These are phyloP conservation scores for Matsumyia berberina DNA, from an alignment of 2,888 invertebrate genomes.

Conservation along the genomic window DNA sequence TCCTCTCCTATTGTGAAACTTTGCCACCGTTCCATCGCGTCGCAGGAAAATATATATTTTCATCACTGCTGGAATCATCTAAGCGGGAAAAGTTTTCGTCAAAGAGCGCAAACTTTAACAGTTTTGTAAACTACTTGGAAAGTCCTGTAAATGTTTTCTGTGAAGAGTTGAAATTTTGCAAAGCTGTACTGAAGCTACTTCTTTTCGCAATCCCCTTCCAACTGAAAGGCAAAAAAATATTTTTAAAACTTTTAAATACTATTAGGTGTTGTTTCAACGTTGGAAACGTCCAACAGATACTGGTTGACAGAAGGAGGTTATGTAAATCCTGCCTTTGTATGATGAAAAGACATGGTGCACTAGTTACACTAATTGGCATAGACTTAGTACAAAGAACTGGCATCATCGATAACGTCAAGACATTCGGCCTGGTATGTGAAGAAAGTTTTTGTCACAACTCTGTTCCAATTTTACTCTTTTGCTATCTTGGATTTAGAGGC, in stretches of 20 bases:
- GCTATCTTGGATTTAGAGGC: too few species aligned
- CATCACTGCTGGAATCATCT: conserved; percentile 9
- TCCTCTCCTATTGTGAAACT: not conserved
- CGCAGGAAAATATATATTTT: conserved; percentile 6
- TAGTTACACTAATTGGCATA: too few species aligned
- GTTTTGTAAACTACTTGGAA: conserved; percentile 16
- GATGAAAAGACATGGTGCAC: too few species aligned
- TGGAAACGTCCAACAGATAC: too few species aligned
- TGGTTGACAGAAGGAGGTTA: too few species aligned
- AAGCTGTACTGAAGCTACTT: not conserved
- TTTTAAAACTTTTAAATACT: not conserved
- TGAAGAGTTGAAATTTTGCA: conserved; percentile 1
- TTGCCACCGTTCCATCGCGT: not conserved
- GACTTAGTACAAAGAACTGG: too few species aligned
- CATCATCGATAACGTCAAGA: too few species aligned
- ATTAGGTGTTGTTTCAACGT: too few species aligned
- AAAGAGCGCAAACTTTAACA: conserved; percentile 29
- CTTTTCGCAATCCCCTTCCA: not conserved
- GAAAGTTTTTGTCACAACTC: too few species aligned
- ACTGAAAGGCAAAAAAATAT: not conserved
- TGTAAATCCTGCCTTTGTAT: not conserved
- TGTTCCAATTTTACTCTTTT: too few species aligned
- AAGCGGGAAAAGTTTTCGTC: conserved; percentile 32
- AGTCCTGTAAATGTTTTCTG: conserved; percentile 25
- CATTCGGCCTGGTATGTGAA: too few species aligned